Base-by-base conservation (phyloP, 30 jellyfish, hydroid and myxozoan genomes). In the Aurelia sp. region DNA sequence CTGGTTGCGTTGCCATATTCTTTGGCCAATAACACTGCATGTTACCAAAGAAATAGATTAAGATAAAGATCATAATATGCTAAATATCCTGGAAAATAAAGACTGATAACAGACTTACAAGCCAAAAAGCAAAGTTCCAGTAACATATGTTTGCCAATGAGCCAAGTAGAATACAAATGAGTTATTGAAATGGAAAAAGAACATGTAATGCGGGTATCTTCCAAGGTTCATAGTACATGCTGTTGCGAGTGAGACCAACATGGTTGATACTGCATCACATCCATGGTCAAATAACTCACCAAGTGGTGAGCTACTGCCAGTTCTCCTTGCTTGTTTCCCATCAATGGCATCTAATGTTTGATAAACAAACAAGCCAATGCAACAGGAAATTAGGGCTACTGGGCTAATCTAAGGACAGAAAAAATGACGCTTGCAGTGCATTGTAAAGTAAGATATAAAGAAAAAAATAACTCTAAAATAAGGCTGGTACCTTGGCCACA, bases 251-350 rank as follows among this genome's bases (percentile, higher is more conserved):
- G 97, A 70, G 17, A 80, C 89, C 65, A 90, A 53, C 13, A 95
- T 73, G 52, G 72, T 47, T 71, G 99, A 90, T 16, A 90, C 85
- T 19, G 99, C 80, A 86, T 95, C 99, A 89, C 99, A 95, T 53
- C 99, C 99, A 81, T 95, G 99, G 64, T 95, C 99, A 84, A 95
- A 95, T 41, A 95, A 51, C 71, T 95, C 99, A 17, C 99, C 99
- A 84, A 95, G 87, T 53, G 99, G 99, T 21, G 98, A 83, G 44
- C 97, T 62, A 22, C 92, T 80, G 35, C 95, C 95, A 20, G 97
- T 85, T 53, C 98, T 85, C 19, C 98, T 71, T 58, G 99, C 99
- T 87, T 95, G 99, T 80, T 89, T 95, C 21, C 99, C 99, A 84
- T 95, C 99, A 20, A 95, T 88, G 12, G 99, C 99, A 90, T 95